A percentile compares a stretch with the other conserved stretches of the same genome.
Evolutionary conservation across 2,888 invertebrate genomes (phyloP).

Genomic region (Oasisia sp.): DNA sequence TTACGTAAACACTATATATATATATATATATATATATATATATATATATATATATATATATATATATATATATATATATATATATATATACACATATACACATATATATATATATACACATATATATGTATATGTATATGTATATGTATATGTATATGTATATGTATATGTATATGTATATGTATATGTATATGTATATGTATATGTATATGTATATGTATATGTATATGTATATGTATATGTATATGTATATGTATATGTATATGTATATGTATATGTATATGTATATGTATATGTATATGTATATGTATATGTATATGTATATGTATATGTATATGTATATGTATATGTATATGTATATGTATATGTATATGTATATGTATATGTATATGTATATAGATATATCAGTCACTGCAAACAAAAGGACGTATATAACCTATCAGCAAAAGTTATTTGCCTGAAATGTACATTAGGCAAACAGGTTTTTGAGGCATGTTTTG

Average conservation of each 20-base stretch:
- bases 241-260: constrained; percentile 27
- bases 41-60: constrained; percentile 31
- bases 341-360: constrained; percentile 32
- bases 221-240: not conserved
- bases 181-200: constrained; percentile 33
- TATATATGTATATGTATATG: constrained; percentile 21
- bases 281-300: constrained; percentile 30
- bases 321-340: constrained; percentile 25
- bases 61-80: constrained; percentile 34
- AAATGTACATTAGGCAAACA: too few species aligned
- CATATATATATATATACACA: constrained; percentile 17
- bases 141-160: not conserved
- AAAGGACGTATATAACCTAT: too few species aligned
- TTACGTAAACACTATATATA: too few species aligned
- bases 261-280: constrained; percentile 33
- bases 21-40: constrained; percentile 2
- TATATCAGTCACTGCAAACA: too few species aligned
- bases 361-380: constrained; percentile 32
- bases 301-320: not conserved
- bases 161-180: constrained; percentile 30
- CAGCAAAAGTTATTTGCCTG: too few species aligned
- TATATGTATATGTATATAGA: not conserved
- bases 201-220: constrained; percentile 27
- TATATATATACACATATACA: constrained; percentile 26
- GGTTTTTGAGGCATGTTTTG: too few species aligned